Base-by-base conservation (phyloP, 1,140 invertebrate genomes). In the Aradophagus sp. region DNA sequence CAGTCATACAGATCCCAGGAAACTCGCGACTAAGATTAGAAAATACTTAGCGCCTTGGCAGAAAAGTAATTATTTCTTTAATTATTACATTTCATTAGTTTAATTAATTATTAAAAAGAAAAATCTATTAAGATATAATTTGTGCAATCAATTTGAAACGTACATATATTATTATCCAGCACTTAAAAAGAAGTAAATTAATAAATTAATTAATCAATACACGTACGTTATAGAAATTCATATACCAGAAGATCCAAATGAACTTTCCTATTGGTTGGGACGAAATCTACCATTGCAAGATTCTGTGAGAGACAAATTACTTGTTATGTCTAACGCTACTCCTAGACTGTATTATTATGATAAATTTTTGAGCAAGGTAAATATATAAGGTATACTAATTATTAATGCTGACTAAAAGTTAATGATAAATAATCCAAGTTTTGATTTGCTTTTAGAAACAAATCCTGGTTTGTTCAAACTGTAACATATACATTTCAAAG, bases 351-450 rank as follows among this genome's bases (percentile, higher is more conserved):
- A 61, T 55, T 69, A 50, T 27, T 73, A 73, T 15, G 47, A 63
- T 1, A 41, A 61, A 55, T 68, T 73, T 47, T 73, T 73, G 13
- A 73, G 71, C 55, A 73, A 68, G 41, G 71, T 73, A 73, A n/a
- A n/a, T n/a, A n/a, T n/a, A n/a, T n/a, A n/a, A n/a, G n/a, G n/a
- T n/a, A n/a, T n/a, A n/a, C n/a, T n/a, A n/a, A n/a, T n/a, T n/a
- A n/a, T n/a, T n/a, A n/a, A n/a, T n/a, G n/a, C n/a, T n/a, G n/a
- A n/a, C n/a, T n/a, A n/a, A n/a, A n/a, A n/a, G n/a, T n/a, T n/a
- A n/a, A n/a, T n/a, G n/a, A n/a, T n/a, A n/a, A n/a, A n/a, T n/a
- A n/a, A n/a, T n/a, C n/a, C n/a, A n/a, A n/a, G n/a, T n/a, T n/a
- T n/a, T n/a, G n/a, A n/a, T n/a, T n/a, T n/a, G n/a, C n/a, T 56